Conservation (phyloP, 2,113 vertebrate species). For the Nipponia nippon region DNA sequence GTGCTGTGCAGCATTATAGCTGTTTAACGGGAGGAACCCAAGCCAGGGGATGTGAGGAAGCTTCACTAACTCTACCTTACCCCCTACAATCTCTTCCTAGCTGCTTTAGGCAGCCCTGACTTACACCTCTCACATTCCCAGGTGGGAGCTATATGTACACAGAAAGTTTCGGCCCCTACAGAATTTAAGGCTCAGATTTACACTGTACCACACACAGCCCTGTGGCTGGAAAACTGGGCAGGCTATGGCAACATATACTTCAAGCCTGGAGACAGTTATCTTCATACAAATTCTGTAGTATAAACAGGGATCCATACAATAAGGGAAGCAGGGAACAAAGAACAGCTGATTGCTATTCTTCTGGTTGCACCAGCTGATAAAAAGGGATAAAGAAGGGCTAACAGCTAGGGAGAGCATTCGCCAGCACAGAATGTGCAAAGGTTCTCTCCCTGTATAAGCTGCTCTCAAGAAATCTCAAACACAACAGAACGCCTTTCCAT, state of each 20-base stretch:
- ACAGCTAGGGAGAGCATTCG: not conserved
- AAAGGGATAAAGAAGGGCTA: not conserved
- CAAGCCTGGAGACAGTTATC: not conserved
- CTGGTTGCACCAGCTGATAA: not conserved
- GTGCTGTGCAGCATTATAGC: not conserved
- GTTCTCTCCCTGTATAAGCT: not conserved
- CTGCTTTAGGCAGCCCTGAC: not conserved
- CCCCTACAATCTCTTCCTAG: not conserved
- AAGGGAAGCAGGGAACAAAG: not conserved
- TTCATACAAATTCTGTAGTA: not conserved
- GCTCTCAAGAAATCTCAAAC: not conserved
- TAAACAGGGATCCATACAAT: not conserved
- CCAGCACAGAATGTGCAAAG: fast-evolving
- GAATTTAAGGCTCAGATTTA: not conserved
- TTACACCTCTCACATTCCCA: not conserved
- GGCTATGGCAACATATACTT: not conserved
- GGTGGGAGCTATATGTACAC: not conserved
- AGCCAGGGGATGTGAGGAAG: not conserved
- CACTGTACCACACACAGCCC: not conserved
- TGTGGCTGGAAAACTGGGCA: not conserved
- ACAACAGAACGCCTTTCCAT: not conserved
- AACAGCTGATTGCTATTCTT: not conserved
- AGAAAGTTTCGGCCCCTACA: not conserved
- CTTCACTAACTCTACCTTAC: not conserved
- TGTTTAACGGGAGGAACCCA: not conserved